phyloP scores from a whole-genome alignment of 2,797 vertebrate species.

The Macroramphosus scolopax region DNA sequence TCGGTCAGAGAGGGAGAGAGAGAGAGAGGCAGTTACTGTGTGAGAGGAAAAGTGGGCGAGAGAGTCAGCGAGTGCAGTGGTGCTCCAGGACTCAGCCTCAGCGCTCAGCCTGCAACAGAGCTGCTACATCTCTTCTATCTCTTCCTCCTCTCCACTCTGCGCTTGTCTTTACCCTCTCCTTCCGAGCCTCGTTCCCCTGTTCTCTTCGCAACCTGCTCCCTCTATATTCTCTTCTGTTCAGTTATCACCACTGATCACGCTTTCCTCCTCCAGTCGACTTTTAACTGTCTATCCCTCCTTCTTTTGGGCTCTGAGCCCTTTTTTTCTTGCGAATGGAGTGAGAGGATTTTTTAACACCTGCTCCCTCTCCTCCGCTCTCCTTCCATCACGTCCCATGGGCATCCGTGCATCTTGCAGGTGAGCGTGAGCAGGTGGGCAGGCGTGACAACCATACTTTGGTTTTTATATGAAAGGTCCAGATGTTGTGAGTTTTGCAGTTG shows the following conservation, averaged over 20 bases:
- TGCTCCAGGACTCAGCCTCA: slow-evolving; percentile 54
- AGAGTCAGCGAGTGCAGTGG: slow-evolving; percentile 30
- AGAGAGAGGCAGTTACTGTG: slow-evolving; percentile 14
- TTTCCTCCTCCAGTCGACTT: slow-evolving; percentile 26
- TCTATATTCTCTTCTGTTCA: slow-evolving; percentile 25
- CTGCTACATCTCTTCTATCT: slow-evolving; percentile 22
- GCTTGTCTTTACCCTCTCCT: slow-evolving; percentile 7
- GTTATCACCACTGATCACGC: slow-evolving; percentile 15
- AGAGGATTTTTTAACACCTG: slow-evolving; percentile 52
- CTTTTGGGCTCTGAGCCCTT: not conserved
- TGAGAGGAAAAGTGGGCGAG: slow-evolving; percentile 41
- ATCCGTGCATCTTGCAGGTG: slow-evolving; percentile 81
- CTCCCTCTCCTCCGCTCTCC: slow-evolving; percentile 30
- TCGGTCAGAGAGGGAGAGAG: slow-evolving; percentile 57
- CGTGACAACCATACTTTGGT: not conserved
- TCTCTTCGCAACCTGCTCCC: not conserved
- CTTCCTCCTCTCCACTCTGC: slow-evolving; percentile 11
- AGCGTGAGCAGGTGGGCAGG: not conserved
- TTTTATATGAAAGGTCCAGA: slow-evolving; percentile 7
- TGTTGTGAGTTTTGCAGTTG: slow-evolving; percentile 27
- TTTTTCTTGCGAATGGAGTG: slow-evolving; percentile 53
- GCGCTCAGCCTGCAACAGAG: slow-evolving; percentile 50
- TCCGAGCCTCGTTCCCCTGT: slow-evolving; percentile 7
- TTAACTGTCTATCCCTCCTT: slow-evolving; percentile 13
- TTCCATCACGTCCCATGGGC: slow-evolving; percentile 69